Base-by-base conservation (phyloP, 2,113 vertebrate species). In the Eulemur rufifrons region DNA sequence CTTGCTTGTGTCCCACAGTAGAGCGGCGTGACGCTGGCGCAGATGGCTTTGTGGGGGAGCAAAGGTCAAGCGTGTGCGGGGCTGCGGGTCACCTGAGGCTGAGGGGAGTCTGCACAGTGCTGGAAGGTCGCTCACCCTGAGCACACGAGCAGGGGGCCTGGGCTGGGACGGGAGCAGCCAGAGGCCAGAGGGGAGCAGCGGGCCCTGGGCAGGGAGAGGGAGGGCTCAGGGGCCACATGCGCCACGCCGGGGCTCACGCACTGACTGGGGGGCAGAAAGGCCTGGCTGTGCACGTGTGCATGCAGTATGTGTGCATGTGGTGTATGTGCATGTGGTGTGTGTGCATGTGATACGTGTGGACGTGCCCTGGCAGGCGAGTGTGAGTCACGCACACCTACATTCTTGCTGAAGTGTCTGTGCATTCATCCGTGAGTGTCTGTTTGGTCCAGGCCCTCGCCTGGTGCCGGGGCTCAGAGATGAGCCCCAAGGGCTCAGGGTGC, bases 171-270 rank as follows among this genome's bases (percentile, higher is more conserved):
- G 0, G 10, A 3, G 29, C n/a, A 74, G 45, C 20, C 29, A 0
- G 10, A 21, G 21, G 27, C n/a, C 0, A 8, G 59, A 54, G 29
- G 15, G 13, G n/a, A 59, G 42, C 13, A 6, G 34, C 21, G 61
- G 2, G 37, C 45, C 13, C 12, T 1, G 10, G 39, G 17, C 15
- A 14, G 39, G 27, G 59, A 13, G 15, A 0, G 80, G 2, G 13
- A 34, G 14, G 6, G 18, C 15, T 13, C 17, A 5, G 6, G 14
- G 4, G 15, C 18, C n/a, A 2, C 1, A 0, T 29, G 4, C 15
- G 6, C 20, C 5, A 10, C 1, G 25, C 13, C 1, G 29, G 66
- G 25, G 21, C 21, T 76, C 12, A 32, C n/a, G 4, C 27, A 42
- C 17, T 23, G 13, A 13, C 45, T 8, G 1, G 2, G 15, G 13